Evolutionary conservation across 2,888 invertebrate genomes (phyloP).

Genomic region (Pachydiplax longipennis): DNA sequence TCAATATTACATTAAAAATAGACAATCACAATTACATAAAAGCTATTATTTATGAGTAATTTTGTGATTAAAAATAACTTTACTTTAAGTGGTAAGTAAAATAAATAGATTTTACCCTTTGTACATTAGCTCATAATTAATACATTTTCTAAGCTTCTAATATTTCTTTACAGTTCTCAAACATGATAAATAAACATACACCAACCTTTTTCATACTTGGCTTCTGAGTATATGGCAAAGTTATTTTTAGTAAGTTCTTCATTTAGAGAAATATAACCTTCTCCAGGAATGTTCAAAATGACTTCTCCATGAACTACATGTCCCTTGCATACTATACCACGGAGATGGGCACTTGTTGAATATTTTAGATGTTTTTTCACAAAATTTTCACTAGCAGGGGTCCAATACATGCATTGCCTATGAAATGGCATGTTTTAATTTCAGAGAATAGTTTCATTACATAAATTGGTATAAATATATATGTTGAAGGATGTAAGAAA

Average conservation of each 20-base stretch:
- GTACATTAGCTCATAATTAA: too few relatives aligned
- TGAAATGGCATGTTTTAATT: neutral
- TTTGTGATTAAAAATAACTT: too few relatives aligned
- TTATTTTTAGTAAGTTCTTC: neutral
- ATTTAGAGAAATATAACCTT: neutral
- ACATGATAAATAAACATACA: too few relatives aligned
- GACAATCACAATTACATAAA: too few relatives aligned
- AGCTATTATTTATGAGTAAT: too few relatives aligned
- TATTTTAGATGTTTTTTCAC: neutral
- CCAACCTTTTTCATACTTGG: neutral
- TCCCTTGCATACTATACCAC: neutral
- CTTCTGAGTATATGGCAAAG: neutral
- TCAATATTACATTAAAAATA: too few relatives aligned
- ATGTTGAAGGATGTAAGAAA: neutral
- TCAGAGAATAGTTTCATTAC: neutral
- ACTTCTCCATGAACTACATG: conserved; percentile 2
- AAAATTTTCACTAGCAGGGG: neutral
- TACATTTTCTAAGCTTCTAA: too few relatives aligned
- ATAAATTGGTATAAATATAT: neutral
- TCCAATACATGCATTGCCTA: neutral
- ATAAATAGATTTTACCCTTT: too few relatives aligned
- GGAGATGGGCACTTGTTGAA: neutral
- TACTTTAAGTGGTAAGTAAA: too few relatives aligned
- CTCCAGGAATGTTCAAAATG: neutral
- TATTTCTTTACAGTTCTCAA: too few relatives aligned